Base-by-base conservation (phyloP, 2,888 invertebrate species). In the Drosophila demipolita region DNA sequence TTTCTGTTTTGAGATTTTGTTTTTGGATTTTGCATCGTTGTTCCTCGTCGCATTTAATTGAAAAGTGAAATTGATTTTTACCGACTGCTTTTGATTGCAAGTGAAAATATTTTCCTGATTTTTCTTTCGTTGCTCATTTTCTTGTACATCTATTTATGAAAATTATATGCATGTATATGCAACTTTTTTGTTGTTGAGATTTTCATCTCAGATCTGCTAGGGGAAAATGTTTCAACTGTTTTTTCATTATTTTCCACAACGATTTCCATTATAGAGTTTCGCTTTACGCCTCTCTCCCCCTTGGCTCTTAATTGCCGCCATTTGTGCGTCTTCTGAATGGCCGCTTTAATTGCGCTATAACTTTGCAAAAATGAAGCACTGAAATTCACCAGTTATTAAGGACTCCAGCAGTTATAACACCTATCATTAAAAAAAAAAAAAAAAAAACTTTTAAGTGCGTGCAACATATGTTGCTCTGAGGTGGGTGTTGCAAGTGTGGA, bases 61-160 rank as follows among this genome's bases (percentile, higher is more conserved):
- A 87, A 84, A 84, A 84, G 83, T 84, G 87, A 84, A 84, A 84
- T 87, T 84, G 84, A 87, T 82, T 84, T 87, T 77, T 9, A 11
- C 65, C 73, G 54, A 58, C 55, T 66, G 68, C 63, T 55, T 66
- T 62, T 66, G 61, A 64, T 67, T 67, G 66, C 59, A 69, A 76
- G 74, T 73, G 76, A 76, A 77, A 75, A 66, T 66, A 33, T 32
- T 57, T 70, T 72, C 50, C 40, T 45, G 40, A 54, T 68, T 68
- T 66, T 64, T 33, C 40, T 58, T 69, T 60, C 29, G 29, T 40
- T 52, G 63, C 49, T 23, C 54, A 42, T 59, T 59, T 59, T 29
- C 55, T 50, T 67, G 32, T 82, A 67, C 80, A 75, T 82, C 75
- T 72, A 80, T 84, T 45, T 84, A 82, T 80, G 69, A 60, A 82